phyloP scores from a whole-genome alignment of 2,113 vertebrate genomes.

The Malurus elegans region DNA sequence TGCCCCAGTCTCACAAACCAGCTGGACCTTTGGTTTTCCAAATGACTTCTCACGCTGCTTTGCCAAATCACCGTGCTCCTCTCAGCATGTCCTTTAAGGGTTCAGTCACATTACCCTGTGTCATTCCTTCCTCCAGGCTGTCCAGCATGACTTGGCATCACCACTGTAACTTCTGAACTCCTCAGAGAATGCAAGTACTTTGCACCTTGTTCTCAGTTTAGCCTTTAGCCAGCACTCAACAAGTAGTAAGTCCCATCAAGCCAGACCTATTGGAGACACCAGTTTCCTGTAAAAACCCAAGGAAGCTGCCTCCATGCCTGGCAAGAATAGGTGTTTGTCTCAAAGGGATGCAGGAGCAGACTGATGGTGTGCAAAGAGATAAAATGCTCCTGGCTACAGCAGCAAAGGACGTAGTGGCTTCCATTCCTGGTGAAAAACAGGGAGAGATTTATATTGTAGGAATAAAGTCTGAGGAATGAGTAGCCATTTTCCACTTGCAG shows the following conservation, averaged over 20 bases:
- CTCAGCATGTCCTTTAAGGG: neutral
- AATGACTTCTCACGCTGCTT: neutral
- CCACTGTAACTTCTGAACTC: neutral
- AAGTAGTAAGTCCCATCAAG: neutral
- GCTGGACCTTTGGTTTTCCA: neutral
- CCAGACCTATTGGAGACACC: neutral
- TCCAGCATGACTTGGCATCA: neutral
- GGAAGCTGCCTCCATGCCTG: neutral
- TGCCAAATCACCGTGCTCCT: neutral
- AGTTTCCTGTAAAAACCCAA: neutral
- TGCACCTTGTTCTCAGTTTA: constrained; percentile 6
- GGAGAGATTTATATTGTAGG: neutral
- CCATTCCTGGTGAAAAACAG: neutral
- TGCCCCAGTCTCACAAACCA: neutral
- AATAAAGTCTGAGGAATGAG: neutral
- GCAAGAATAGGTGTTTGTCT: neutral
- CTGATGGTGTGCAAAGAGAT: rapidly evolving
- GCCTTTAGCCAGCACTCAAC: neutral
- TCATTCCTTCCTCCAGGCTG: neutral
- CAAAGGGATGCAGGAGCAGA: neutral
- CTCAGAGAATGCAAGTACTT: neutral
- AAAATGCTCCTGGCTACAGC: neutral
- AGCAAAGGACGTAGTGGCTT: neutral
- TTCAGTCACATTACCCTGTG: neutral
- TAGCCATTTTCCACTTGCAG: neutral